Conservation (phyloP, 2,888 invertebrate genomes). For the Cerastis leucographa region DNA sequence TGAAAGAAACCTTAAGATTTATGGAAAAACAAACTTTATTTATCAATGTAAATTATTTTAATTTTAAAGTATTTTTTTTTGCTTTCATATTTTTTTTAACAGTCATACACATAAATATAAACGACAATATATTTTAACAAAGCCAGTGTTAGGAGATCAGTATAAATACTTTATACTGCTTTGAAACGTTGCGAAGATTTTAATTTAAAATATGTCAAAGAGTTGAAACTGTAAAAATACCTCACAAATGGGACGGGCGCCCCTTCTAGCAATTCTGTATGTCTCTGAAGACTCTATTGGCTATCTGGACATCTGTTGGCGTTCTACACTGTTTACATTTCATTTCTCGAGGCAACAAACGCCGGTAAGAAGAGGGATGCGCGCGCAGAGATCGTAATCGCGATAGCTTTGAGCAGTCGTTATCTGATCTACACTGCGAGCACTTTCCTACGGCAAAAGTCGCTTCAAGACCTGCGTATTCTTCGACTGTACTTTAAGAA, state of each 20-base stretch:
- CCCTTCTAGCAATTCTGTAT: conserved; percentile 75
- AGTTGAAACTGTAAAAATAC: not conserved
- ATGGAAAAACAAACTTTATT: conserved; percentile 26
- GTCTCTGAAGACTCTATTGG: conserved; percentile 82
- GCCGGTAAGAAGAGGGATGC: conserved; percentile 78
- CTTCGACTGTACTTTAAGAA: conserved; percentile 69
- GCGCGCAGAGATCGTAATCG: conserved; percentile 86
- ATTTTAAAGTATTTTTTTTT: not conserved
- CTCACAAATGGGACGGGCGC: conserved; percentile 34
- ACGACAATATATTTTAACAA: not conserved
- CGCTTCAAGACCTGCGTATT: conserved; percentile 72
- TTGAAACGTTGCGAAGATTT: not conserved
- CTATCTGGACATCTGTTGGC: conserved; percentile 90
- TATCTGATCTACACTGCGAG: conserved; percentile 82
- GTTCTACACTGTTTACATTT: conserved; percentile 88
- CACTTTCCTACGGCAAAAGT: conserved; percentile 73
- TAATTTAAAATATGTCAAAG: not conserved
- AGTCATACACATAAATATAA: not conserved
- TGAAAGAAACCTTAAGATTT: not conserved
- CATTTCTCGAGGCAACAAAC: conserved; percentile 88
- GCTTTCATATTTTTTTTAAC: not conserved
- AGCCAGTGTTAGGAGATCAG: not conserved
- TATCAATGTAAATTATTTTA: not conserved
- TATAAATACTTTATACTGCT: not conserved
- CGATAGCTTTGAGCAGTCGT: conserved; percentile 86